phyloP scores from a whole-genome alignment of 2,797 vertebrate genomes.

The Pristis pectinata region DNA sequence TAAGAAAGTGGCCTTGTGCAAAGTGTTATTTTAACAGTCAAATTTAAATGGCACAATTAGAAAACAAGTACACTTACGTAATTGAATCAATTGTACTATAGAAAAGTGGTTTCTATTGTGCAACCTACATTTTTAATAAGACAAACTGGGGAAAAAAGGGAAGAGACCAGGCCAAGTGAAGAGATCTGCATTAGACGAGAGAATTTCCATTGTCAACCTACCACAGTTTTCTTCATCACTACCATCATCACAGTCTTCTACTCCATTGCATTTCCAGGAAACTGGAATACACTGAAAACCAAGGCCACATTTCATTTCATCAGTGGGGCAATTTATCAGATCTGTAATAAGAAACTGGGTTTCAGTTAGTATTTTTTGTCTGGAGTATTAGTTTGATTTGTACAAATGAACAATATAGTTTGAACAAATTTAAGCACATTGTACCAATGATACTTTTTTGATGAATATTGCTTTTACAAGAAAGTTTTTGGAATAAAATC shows the following conservation, averaged over 20 bases:
- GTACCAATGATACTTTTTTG: not conserved
- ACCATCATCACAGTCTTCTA: not conserved
- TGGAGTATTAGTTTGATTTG: not conserved
- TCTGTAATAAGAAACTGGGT: not conserved
- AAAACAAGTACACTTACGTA: not conserved
- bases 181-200: not conserved
- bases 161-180: not conserved
- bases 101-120: not conserved
- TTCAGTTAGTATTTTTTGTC: not conserved
- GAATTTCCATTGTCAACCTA: not conserved
- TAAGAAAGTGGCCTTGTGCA: too few relatives aligned
- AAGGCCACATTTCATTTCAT: conserved; percentile 7
- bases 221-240: conserved; percentile 27
- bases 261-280: conserved; percentile 33
- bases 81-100: not conserved
- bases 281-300: conserved; percentile 15
- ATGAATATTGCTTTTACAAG: too few relatives aligned
- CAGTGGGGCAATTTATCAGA: not conserved
- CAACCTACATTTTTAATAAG: not conserved
- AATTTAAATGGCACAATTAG: not conserved
- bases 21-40: too few relatives aligned
- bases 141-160: not conserved
- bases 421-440: not conserved
- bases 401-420: too few relatives aligned
- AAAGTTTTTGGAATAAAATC: not conserved